These are phyloP conservation scores for Dynastes grantii DNA, from an alignment of 2,888 invertebrate species.

Conservation along the genomic window DNA sequence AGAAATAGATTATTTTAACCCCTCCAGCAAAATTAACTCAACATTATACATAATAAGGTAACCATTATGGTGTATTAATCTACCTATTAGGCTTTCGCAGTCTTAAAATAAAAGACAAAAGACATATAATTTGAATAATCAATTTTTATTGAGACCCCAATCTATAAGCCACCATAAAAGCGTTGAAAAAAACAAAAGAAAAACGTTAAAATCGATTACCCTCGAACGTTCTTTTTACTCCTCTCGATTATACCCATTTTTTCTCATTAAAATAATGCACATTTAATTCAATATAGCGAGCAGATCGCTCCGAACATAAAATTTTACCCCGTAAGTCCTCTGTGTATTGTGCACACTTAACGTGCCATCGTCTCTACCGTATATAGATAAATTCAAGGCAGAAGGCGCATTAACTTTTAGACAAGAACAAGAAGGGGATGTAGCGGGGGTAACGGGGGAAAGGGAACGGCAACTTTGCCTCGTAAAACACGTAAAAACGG, in stretches of 20 bases:
- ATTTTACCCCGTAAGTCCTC: slow-evolving; percentile 20
- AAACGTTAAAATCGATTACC: slow-evolving; percentile 39
- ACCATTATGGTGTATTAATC: no score
- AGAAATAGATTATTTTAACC: no score
- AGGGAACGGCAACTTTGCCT: background rate
- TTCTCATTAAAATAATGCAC: slow-evolving; percentile 45
- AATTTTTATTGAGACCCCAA: background rate
- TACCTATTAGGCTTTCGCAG: no score
- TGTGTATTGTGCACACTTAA: slow-evolving; percentile 29
- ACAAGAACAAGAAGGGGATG: background rate
- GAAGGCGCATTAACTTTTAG: slow-evolving; percentile 44
- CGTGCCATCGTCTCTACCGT: slow-evolving; percentile 8
- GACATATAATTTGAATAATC: no score
- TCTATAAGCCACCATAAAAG: background rate
- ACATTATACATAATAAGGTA: no score
- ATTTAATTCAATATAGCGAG: slow-evolving; percentile 40
- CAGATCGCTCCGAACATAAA: slow-evolving; percentile 18
- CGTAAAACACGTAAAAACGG: slow-evolving; percentile 51
- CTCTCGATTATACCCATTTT: slow-evolving; percentile 28
- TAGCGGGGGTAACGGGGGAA: background rate
- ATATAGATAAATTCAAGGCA: slow-evolving; percentile 23
- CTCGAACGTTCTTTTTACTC: background rate
- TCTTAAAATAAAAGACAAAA: no score
- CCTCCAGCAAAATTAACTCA: no score
- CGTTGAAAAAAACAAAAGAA: background rate